Base-by-base conservation (phyloP, 2,888 invertebrate genomes). In the Linnaemya tessellans region DNA sequence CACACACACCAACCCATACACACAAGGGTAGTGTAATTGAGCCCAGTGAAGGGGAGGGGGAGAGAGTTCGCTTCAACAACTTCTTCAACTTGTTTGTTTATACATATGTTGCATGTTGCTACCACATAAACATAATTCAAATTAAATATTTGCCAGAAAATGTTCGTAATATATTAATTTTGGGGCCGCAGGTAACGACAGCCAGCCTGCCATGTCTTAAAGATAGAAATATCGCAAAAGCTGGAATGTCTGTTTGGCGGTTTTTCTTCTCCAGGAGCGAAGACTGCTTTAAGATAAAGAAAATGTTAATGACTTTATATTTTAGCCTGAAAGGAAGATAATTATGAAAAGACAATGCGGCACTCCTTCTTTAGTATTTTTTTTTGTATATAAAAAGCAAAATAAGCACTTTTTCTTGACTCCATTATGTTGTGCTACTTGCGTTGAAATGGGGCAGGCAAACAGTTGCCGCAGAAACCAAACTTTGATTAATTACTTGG, bases 101-200 rank as follows among this genome's bases (percentile, higher is more conserved):
- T 68, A 18, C 46, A 11, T 46, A 51, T 43, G 67, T 83, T 79
- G 73, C 78, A 73, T 83, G 83, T 62, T 74, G 62, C 43, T 35
- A 43, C 15, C 62, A 70, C 58, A 68, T 74, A 46, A 79, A 65
- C 62, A 84, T 79, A 74, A 84, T 73, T 84, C 62, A 79, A 68
- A 64, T 64, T 13, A 56, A 79, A 62, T 56, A 74, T 49, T 79
- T 60, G 20, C 62, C 51, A 43, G n/a, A 43, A 51, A 75, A 62
- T 30, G 18, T 77, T 82, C 51, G 51, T 77, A 65, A 22, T 20
- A 65, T 51, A 60, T 67, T 54, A 73, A 77, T 56, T 65, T n/a
- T 46, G 41, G 35, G 35, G 4, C 35, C 7, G 35, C 15, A 3
- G 20, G 15, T 10, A 51, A 64, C 25, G 15, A 62, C n/a, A 20